Conservation (phyloP, 2,797 vertebrate species). For the Podarcis lilfordi region DNA sequence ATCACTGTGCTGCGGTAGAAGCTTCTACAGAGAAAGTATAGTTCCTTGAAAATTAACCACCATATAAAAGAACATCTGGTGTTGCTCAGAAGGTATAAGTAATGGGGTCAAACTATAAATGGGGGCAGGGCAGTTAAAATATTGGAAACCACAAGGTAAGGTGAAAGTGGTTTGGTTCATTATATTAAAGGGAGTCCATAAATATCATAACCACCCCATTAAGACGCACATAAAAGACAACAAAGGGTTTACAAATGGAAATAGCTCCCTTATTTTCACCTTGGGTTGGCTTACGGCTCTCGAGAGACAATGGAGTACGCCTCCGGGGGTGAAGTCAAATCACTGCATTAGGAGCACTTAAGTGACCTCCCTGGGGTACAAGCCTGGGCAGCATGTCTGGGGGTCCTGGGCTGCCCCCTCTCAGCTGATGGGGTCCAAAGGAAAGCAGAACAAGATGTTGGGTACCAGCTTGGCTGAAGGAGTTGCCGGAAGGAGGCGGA, state of each 20-base stretch:
- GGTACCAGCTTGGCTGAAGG: too few species aligned
- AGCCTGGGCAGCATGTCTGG: too few species aligned
- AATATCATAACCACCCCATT: not conserved
- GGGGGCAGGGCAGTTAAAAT: not conserved
- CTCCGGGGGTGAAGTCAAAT: too few species aligned
- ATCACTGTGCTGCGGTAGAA: not conserved
- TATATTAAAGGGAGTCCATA: not conserved
- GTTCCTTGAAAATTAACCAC: conserved; percentile 2
- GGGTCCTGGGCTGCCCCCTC: too few species aligned
- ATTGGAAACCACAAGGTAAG: not conserved
- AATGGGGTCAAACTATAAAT: not conserved
- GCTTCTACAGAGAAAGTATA: not conserved
- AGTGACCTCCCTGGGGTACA: too few species aligned
- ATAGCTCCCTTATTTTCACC: not conserved
- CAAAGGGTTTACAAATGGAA: not conserved
- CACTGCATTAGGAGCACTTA: too few species aligned
- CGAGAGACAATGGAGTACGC: too few species aligned
- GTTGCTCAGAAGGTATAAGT: not conserved
- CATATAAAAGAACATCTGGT: not conserved
- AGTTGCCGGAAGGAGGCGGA: too few species aligned
- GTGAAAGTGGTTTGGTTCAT: not conserved
- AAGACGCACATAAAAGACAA: not conserved
- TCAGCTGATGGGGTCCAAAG: too few species aligned
- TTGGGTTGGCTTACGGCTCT: not conserved
- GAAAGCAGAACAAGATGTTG: too few species aligned